Percentiles rank a stretch among this genome's conserved stretches.
Evolutionary conservation across 1,140 invertebrate genomes (phyloP).

Genomic region (Rhagoletis pomonella): DNA sequence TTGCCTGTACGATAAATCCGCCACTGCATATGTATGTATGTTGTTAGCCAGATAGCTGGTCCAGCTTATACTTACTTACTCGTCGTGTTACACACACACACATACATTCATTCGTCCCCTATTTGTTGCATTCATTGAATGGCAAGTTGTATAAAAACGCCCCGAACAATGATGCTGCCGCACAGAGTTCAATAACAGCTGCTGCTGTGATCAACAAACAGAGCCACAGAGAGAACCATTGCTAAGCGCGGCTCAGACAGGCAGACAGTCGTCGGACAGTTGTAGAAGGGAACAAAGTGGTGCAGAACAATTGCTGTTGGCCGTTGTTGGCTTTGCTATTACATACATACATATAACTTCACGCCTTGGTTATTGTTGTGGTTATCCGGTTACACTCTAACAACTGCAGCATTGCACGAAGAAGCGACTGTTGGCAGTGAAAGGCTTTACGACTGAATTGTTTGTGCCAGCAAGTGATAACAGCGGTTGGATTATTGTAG

Average conservation of each 20-base stretch:
- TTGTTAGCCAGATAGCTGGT: neutral
- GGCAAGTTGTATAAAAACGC: constrained; percentile 18
- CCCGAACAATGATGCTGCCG: neutral
- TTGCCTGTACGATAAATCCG: too few species aligned
- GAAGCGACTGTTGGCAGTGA: neutral
- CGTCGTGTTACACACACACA: neutral
- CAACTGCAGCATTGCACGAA: neutral
- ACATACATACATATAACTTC: too few species aligned
- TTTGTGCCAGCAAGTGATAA: neutral
- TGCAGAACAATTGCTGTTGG: constrained; percentile 40
- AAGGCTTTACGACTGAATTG: constrained; percentile 27
- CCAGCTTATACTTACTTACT: neutral
- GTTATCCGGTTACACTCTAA: too few species aligned
- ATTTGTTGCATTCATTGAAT: neutral
- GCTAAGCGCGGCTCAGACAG: neutral
- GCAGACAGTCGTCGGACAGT: too few species aligned
- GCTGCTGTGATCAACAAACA: constrained; percentile 35
- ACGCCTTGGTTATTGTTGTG: neutral
- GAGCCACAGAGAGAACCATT: neutral
- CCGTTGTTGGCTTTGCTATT: neutral
- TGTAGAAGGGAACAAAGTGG: neutral
- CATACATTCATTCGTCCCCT: neutral
- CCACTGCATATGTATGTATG: too few species aligned
- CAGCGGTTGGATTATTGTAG: constrained; percentile 3
- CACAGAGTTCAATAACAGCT: constrained; percentile 48